Conservation (phyloP, 1,140 invertebrate species). For the Harlomillsia oculata region DNA sequence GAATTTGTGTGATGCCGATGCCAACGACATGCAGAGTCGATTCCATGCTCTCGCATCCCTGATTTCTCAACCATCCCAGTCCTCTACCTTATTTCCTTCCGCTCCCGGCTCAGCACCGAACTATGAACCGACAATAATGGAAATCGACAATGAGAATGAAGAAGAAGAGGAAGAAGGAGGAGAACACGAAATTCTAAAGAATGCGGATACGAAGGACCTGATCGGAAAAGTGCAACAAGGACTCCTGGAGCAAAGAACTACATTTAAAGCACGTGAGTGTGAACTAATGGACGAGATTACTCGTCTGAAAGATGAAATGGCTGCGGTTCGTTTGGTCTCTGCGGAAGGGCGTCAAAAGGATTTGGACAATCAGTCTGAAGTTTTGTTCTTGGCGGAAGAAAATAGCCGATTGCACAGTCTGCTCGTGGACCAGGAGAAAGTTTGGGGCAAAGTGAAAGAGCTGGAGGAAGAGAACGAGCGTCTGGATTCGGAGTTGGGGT, state of each 20-base stretch:
- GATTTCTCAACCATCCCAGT: not conserved
- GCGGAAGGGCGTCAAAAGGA: not conserved
- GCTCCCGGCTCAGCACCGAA: too few species aligned
- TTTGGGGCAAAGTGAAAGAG: slow-evolving; percentile 36
- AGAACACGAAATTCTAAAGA: too few species aligned
- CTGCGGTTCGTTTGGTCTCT: not conserved
- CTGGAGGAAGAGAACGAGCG: slow-evolving; percentile 38
- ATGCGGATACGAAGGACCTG: slow-evolving; percentile 18
- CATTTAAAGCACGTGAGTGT: slow-evolving; percentile 35
- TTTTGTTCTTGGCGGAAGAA: slow-evolving; percentile 36
- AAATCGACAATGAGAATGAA: not conserved
- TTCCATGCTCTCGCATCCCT: not conserved
- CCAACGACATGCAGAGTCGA: not conserved
- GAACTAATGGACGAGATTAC: slow-evolving; percentile 36
- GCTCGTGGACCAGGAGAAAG: slow-evolving; percentile 40
- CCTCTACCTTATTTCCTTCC: not conserved
- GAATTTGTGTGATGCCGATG: slow-evolving; percentile 1
- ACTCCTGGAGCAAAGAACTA: slow-evolving; percentile 33
- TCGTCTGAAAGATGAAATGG: slow-evolving; percentile 23
- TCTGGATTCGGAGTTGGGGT: slow-evolving; percentile 35
- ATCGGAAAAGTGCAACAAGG: slow-evolving; percentile 14
- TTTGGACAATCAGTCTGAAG: slow-evolving; percentile 27
- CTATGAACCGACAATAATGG: not conserved
- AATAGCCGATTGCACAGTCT: slow-evolving; percentile 37
- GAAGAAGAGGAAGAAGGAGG: too few species aligned